Evolutionary conservation across 2,888 invertebrate species (phyloP).

Genomic region (Trichogramma dendrolimi): DNA sequence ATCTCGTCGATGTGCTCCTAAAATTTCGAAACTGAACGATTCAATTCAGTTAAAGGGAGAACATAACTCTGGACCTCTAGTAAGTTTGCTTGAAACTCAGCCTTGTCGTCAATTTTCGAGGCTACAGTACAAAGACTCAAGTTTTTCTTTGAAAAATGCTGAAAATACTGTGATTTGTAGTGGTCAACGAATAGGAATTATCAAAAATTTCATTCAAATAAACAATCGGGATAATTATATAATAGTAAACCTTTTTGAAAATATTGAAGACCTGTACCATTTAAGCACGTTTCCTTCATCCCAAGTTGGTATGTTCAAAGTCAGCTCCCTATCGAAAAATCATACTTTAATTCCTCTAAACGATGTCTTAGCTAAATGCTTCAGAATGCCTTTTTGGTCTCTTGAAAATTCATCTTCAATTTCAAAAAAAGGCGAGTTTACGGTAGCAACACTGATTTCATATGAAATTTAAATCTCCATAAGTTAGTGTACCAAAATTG

Average conservation of each 20-base stretch:
- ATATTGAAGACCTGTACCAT: conserved; percentile 7
- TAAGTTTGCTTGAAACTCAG: background rate
- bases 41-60: too few relatives aligned
- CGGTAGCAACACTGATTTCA: too few relatives aligned
- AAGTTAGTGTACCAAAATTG: too few relatives aligned
- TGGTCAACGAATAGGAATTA: background rate
- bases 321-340: background rate
- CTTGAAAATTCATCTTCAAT: background rate
- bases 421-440: too few relatives aligned
- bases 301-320: background rate
- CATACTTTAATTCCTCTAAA: background rate
- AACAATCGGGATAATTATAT: background rate
- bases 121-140: background rate
- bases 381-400: background rate
- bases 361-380: background rate
- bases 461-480: too few relatives aligned
- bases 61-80: too few relatives aligned
- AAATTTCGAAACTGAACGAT: too few relatives aligned
- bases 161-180: background rate
- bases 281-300: background rate
- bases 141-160: background rate
- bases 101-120: background rate
- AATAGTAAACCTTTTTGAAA: background rate
- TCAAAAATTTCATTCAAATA: conserved; percentile 4
- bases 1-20: too few relatives aligned